phyloP scores from a whole-genome alignment of 2,888 invertebrate species.

The Drosophila niveifrons region DNA sequence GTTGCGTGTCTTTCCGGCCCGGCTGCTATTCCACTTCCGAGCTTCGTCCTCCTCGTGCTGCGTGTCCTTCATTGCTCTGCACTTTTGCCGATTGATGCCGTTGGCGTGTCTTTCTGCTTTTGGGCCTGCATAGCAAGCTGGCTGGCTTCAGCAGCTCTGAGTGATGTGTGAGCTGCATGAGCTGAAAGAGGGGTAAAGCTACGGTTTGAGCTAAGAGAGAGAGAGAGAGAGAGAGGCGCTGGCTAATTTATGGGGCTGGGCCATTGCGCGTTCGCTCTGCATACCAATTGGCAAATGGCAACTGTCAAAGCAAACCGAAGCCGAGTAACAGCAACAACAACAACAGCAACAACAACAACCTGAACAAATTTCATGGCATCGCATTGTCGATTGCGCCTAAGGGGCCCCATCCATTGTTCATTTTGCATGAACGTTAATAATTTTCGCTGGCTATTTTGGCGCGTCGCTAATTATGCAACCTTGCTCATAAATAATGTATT shows the following conservation, averaged over 20 bases:
- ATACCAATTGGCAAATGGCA: conserved; percentile 62
- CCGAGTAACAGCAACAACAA: conserved; percentile 12
- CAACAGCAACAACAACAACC: conserved; percentile 24
- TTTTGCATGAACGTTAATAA: conserved; percentile 39
- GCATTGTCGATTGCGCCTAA: conserved; percentile 48
- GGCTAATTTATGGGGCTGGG: conserved; percentile 62
- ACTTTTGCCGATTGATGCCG: conserved; percentile 75
- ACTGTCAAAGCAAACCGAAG: conserved; percentile 65
- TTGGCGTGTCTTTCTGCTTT: conserved; percentile 61
- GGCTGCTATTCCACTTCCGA: conserved; percentile 58
- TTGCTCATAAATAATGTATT: conserved; percentile 72
- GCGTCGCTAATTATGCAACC: conserved; percentile 67
- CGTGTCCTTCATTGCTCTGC: conserved; percentile 33
- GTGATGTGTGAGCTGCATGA: conserved; percentile 45
- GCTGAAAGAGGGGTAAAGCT: too few species aligned
- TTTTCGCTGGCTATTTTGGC: conserved; percentile 46
- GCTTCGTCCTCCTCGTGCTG: conserved; percentile 3
- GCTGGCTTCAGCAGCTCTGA: conserved; percentile 35
- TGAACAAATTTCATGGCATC: conserved; percentile 50
- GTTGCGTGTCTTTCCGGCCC: conserved; percentile 73
- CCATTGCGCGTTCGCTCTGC: conserved; percentile 35
- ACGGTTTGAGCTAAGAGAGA: too few species aligned
- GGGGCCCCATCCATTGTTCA: background rate
- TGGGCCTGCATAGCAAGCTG: conserved; percentile 22
- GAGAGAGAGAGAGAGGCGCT: background rate